Percentiles rank a stretch among this genome's conserved stretches.
These are phyloP conservation scores for Lagorchestes hirsutus DNA, from an alignment of 2,797 vertebrate genomes.

Conservation along the genomic window DNA sequence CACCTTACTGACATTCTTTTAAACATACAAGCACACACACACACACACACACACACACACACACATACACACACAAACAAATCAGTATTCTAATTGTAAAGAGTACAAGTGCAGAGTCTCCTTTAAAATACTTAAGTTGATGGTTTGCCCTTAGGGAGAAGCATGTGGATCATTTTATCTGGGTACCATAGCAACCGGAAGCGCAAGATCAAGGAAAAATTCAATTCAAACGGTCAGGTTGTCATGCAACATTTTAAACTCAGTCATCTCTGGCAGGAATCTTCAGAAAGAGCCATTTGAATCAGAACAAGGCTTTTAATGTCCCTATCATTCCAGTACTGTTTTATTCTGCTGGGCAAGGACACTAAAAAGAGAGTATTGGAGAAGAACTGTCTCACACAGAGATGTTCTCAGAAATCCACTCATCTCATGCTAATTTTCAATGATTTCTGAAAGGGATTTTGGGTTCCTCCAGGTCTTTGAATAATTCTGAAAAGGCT, in stretches of 20 bases:
- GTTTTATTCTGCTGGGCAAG: constrained; percentile 31
- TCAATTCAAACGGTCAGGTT: constrained; percentile 68
- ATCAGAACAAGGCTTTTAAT: constrained; percentile 42
- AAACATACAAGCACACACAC: constrained; percentile 33
- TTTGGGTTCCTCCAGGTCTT: background rate
- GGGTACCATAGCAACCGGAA: constrained; percentile 69
- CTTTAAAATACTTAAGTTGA: constrained; percentile 60
- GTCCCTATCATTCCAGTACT: background rate
- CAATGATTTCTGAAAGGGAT: background rate
- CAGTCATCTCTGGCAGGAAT: constrained; percentile 4
- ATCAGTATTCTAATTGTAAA: constrained; percentile 63
- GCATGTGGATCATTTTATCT: constrained; percentile 60
- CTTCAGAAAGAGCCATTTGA: constrained; percentile 9
- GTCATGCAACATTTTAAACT: constrained; percentile 53
- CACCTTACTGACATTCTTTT: constrained; percentile 53
- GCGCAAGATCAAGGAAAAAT: constrained; percentile 57
- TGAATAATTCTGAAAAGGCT: background rate
- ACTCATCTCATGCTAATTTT: background rate
- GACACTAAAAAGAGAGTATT: background rate
- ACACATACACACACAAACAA: background rate
- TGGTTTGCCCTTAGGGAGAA: constrained; percentile 51
- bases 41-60: background rate
- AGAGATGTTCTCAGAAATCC: background rate
- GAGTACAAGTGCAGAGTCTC: constrained; percentile 43
- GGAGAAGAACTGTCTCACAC: background rate